Evolutionary conservation across 2,888 invertebrate genomes (phyloP).

Genomic region (Heliconius hortense): DNA sequence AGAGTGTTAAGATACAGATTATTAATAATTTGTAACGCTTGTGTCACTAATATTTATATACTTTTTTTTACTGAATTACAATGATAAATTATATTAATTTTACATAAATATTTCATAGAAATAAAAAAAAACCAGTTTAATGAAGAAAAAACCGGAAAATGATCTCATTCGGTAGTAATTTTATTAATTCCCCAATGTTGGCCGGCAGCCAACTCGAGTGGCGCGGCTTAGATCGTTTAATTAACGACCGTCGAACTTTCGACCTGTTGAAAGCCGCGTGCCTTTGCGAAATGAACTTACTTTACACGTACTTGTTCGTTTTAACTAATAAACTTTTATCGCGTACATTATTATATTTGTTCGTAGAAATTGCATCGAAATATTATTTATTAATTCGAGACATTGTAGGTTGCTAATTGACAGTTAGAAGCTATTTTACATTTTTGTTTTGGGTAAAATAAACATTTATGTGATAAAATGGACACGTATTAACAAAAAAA

Average conservation of each 20-base stretch:
- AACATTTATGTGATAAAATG: neutral
- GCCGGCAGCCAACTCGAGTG: slow-evolving; percentile 68
- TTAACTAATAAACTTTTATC: slow-evolving; percentile 54
- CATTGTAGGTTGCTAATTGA: neutral
- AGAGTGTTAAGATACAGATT: neutral
- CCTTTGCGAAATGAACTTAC: slow-evolving; percentile 68
- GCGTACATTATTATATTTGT: slow-evolving; percentile 32
- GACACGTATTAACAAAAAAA: neutral
- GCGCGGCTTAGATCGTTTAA: slow-evolving; percentile 77
- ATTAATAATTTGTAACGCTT: neutral
- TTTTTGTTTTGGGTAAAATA: too few relatives aligned
- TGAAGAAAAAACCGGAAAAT: slow-evolving; percentile 45
- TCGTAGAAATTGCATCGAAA: slow-evolving; percentile 12
- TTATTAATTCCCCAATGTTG: slow-evolving; percentile 71
- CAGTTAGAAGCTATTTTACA: neutral
- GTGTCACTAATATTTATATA: neutral
- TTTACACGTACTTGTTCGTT: slow-evolving; percentile 64
- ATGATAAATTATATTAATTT: neutral
- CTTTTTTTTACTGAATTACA: neutral
- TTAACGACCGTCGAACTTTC: slow-evolving; percentile 79
- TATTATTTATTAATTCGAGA: neutral
- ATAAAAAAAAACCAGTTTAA: slow-evolving; percentile 49
- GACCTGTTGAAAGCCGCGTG: slow-evolving; percentile 77
- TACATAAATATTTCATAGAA: slow-evolving; percentile 52
- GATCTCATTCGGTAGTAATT: slow-evolving; percentile 68